phyloP scores from a whole-genome alignment of 1,140 invertebrate genomes.

The Leptinotarsa undecemlineata region DNA sequence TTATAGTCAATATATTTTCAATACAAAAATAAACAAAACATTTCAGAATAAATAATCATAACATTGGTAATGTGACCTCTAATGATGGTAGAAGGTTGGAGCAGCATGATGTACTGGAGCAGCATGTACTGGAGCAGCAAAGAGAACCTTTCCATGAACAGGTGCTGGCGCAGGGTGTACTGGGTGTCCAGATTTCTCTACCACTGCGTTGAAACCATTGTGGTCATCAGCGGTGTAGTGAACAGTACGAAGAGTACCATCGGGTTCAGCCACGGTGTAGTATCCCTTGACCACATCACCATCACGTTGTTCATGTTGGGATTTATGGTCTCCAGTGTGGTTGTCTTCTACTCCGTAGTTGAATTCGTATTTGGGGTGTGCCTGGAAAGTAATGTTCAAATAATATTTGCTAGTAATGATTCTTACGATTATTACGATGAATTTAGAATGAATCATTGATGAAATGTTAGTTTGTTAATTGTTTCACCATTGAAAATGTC shows the following conservation, averaged over 20 bases:
- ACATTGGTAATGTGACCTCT: not conserved
- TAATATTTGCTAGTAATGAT: too few species aligned
- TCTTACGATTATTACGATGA: too few species aligned
- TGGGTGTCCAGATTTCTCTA: constrained; percentile 43
- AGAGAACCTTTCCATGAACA: not conserved
- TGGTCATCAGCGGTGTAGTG: constrained; percentile 66
- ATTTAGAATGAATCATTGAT: too few species aligned
- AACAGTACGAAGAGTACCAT: constrained; percentile 64
- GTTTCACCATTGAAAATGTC: too few species aligned
- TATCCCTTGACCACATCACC: constrained; percentile 53
- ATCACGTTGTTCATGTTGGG: constrained; percentile 23
- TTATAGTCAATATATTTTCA: too few species aligned
- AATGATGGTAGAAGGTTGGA: not conserved
- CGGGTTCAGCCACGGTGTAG: constrained; percentile 68
- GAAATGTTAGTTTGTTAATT: too few species aligned
- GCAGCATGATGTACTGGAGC: constrained; percentile 16
- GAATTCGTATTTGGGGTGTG: constrained; percentile 66
- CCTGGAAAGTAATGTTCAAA: not conserved
- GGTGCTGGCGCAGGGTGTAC: constrained; percentile 15
- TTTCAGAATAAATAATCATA: too few species aligned
- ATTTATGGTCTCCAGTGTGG: constrained; percentile 23
- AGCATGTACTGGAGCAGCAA: constrained; percentile 10
- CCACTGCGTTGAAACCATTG: constrained; percentile 40
- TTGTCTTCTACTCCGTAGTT: constrained; percentile 20
- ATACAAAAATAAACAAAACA: too few species aligned